phyloP scores from a whole-genome alignment of 53 echinoderm and acorn worm species.

The Apostichopus leukothele region DNA sequence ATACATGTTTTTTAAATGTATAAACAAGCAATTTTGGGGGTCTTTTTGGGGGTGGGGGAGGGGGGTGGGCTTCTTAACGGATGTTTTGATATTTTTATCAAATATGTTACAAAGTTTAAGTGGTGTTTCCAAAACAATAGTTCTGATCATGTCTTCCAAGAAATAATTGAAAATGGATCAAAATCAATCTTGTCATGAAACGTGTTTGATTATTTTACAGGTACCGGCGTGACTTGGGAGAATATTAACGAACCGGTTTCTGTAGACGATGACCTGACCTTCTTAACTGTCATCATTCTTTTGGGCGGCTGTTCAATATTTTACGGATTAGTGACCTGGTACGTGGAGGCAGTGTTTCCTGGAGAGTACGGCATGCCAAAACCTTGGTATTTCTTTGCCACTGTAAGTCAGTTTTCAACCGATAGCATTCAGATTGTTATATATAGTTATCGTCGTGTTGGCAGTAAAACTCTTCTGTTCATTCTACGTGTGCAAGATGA shows the following conservation, averaged over 20 bases:
- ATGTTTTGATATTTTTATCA: too few species aligned
- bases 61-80: too few species aligned
- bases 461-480: too few species aligned
- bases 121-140: too few species aligned
- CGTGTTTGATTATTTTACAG: slow-evolving; percentile 34
- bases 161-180: not conserved
- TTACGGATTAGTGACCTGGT: slow-evolving; percentile 76
- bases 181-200: not conserved
- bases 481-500: too few species aligned
- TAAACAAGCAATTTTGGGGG: too few species aligned
- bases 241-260: slow-evolving; percentile 67
- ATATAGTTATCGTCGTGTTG: too few species aligned
- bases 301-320: slow-evolving; percentile 59
- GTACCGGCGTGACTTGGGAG: slow-evolving; percentile 69
- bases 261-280: slow-evolving; percentile 72
- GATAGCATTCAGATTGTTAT: too few species aligned
- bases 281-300: slow-evolving; percentile 66
- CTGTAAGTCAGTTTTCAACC: slow-evolving; percentile 47
- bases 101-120: too few species aligned
- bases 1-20: too few species aligned
- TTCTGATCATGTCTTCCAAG: too few species aligned
- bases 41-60: too few species aligned
- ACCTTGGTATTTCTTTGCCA: slow-evolving; percentile 76
- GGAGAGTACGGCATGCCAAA: slow-evolving; percentile 79
- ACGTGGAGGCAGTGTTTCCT: slow-evolving; percentile 81